Percentiles rank a stretch among this genome's conserved stretches.
Evolutionary conservation across 2,113 vertebrate genomes (phyloP).

Genomic region (human (Homo sapiens)): DNA sequence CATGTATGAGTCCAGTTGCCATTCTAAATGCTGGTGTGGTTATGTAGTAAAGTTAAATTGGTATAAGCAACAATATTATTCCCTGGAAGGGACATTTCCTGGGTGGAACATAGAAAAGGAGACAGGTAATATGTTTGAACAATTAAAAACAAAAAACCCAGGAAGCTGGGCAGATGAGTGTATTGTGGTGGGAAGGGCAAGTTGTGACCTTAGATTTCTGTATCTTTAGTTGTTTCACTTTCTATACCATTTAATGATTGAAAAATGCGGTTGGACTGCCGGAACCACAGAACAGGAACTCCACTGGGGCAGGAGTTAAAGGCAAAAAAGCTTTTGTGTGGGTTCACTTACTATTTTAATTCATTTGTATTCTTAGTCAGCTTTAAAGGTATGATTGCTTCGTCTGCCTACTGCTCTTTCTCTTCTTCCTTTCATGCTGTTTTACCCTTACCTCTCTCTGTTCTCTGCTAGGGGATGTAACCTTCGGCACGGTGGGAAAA

Average conservation of each 20-base stretch:
- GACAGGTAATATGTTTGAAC: neutral
- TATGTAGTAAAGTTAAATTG: neutral
- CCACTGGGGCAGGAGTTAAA: neutral
- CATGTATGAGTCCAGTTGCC: neutral
- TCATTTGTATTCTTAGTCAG: neutral
- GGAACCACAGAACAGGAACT: conserved; percentile 68
- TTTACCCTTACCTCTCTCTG: neutral
- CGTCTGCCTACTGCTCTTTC: neutral
- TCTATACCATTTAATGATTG: neutral
- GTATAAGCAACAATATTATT: neutral
- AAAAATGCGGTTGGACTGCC: neutral
- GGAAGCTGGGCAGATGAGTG: neutral
- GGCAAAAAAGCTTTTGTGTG: conserved; percentile 45
- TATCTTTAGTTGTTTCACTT: neutral
- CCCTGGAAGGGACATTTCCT: neutral
- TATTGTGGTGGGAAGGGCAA: no score
- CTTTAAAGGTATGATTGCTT: neutral
- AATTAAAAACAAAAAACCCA: neutral
- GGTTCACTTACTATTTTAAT: conserved; percentile 18
- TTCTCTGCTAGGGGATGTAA: fast-evolving
- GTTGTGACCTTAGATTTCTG: neutral
- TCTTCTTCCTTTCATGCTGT: neutral
- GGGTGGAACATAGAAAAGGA: neutral
- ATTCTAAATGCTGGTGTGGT: neutral
- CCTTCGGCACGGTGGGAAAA: no score